A percentile compares a stretch with the other conserved stretches of the same genome.
phyloP scores from a whole-genome alignment of 2,113 vertebrate species.

The Scomber colias region DNA sequence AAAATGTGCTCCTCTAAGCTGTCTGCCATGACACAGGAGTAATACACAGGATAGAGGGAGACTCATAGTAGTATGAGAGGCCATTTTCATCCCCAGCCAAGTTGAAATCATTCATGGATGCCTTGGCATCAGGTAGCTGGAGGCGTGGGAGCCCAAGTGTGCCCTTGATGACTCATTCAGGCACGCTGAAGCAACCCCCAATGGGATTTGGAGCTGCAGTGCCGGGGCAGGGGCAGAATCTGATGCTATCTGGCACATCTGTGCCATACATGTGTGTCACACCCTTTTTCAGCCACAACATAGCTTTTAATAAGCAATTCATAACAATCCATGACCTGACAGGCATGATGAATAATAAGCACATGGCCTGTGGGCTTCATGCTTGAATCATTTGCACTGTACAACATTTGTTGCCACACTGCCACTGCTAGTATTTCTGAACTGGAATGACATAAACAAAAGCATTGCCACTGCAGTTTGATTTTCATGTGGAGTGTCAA shows the following conservation, averaged over 20 bases:
- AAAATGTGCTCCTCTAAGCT: constrained; percentile 12
- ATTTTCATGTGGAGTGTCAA: constrained; percentile 9
- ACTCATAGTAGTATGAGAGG: constrained; percentile 23
- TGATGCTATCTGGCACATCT: constrained; percentile 72
- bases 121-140: constrained; percentile 49
- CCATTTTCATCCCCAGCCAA: constrained; percentile 22
- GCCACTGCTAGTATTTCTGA: neutral
- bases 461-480: neutral
- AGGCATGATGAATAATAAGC: constrained; percentile 41
- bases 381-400: neutral
- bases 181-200: constrained; percentile 4
- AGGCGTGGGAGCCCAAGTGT: constrained; percentile 26
- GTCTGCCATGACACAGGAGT: constrained; percentile 5
- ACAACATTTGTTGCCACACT: neutral
- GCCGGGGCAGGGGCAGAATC: constrained; percentile 9
- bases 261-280: constrained; percentile 54
- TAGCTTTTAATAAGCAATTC: constrained; percentile 21
- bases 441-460: neutral
- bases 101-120: constrained; percentile 42
- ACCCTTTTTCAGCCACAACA: constrained; percentile 47
- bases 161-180: constrained; percentile 49
- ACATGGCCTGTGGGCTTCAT: constrained; percentile 25
- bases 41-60: neutral
- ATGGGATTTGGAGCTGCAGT: constrained; percentile 24
- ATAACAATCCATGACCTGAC: constrained; percentile 28